Evolutionary conservation across 2,797 vertebrate genomes (phyloP), one percentile per base, ranked within the genome.

Genomic region (Danio albolineatus): DNA sequence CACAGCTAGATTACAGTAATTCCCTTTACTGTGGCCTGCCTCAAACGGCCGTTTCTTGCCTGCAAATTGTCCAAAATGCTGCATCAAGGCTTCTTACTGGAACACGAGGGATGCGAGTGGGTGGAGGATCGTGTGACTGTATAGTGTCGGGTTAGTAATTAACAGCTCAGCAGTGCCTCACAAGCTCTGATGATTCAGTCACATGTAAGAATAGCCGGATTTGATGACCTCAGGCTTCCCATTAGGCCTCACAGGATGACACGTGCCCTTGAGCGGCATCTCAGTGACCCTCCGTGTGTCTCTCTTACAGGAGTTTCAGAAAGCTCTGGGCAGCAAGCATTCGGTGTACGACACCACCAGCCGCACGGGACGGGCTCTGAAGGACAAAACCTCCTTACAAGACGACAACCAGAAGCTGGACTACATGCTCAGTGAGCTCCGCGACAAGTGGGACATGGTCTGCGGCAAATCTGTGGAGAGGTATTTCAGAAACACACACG

Each of bases 391-490:
- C 36, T 92, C 93, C 2, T 92, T 98, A 65, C 93, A 94, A 83
- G 98, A 99, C 72, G 98, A 99, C 89, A 97, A 93, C 79, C 95
- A 97, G 90, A 98, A 98, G 84, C 94, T 99, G 83, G 96, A 98
- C 12, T 92, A 98, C 91, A 98, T 98, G 96, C 91, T 99, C 77
- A 98, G 97, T 75, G 98, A 99, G 77, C 95, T 99, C 80, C 93
- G 97, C 85, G 98, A 99, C 92, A 98, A 97, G 86, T 99, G 98
- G 98, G 98, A 99, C 90, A 99, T 98, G 0, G 95, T 98, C 77
- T 99, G 98, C 85, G 98, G 98, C 61, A 99, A 99, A 86, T 99
- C 98, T 17, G 95, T 99, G 51, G 98, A 99, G 92, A 97, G 97
- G 98, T 99, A 91, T 69, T 36, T 51, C 46, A n/a, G 5, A 2